A percentile compares a stretch with the other conserved stretches of the same genome.
Conservation (phyloP, 2,888 invertebrate species). For the Rotaria macrura region DNA sequence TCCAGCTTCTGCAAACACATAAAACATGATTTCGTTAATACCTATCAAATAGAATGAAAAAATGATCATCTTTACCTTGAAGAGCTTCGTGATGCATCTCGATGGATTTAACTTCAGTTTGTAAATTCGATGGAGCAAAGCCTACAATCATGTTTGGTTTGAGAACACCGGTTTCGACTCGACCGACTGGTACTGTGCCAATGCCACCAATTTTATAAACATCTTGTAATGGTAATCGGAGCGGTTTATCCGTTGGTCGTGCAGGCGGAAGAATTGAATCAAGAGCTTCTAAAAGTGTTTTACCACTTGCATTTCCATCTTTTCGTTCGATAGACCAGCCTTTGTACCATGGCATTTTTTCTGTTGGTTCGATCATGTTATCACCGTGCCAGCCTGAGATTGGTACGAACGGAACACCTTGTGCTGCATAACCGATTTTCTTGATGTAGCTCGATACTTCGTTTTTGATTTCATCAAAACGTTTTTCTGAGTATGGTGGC, state of each 20-base stretch:
- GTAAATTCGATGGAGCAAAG: constrained; percentile 87
- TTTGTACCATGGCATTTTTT: constrained; percentile 81
- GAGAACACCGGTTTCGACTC: constrained; percentile 83
- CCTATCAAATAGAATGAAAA: not conserved
- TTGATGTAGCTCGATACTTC: constrained; percentile 96
- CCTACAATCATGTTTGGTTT: constrained; percentile 65
- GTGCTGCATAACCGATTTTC: constrained; percentile 98
- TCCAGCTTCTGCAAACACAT: constrained; percentile 68
- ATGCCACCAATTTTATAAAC: constrained; percentile 99
- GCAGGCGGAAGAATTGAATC: constrained; percentile 88
- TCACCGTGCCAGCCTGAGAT: constrained; percentile 99
- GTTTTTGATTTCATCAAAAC: constrained; percentile 97
- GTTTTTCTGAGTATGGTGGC: constrained; percentile 79
- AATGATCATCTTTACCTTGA: constrained; percentile 19
- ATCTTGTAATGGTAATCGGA: constrained; percentile 96
- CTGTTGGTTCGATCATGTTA: constrained; percentile 92
- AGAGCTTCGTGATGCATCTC: constrained; percentile 99
- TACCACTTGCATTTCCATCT: constrained; percentile 80
- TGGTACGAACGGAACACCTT: constrained; percentile 90
- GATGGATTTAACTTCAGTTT: constrained; percentile 97
- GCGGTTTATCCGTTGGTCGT: constrained; percentile 89
- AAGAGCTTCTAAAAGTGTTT: constrained; percentile 87
- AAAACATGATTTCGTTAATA: too few species aligned
- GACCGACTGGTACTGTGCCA: constrained; percentile 98
- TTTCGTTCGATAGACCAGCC: constrained; percentile 82